phyloP scores from a whole-genome alignment of 2,797 vertebrate genomes.

The Enteromius trimaculatus region DNA sequence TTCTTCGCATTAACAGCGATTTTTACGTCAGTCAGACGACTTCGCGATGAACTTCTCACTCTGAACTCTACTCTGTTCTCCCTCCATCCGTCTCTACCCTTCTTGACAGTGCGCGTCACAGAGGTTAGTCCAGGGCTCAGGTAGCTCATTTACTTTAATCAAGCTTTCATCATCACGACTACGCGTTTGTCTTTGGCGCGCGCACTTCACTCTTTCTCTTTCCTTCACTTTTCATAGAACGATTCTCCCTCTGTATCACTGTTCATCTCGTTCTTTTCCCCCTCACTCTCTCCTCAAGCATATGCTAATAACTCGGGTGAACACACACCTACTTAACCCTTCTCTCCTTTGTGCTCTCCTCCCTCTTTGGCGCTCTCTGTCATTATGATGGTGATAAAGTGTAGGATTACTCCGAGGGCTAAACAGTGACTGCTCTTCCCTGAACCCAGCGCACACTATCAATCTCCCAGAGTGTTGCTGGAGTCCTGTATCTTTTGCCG shows the following conservation, averaged over 20 bases:
- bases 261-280: slow-evolving; percentile 31
- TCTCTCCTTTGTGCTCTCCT: slow-evolving; percentile 55
- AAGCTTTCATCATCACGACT: slow-evolving; percentile 78
- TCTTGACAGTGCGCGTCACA: slow-evolving; percentile 73
- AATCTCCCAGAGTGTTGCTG: slow-evolving; percentile 59
- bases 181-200: slow-evolving; percentile 56
- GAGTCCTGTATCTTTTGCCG: slow-evolving; percentile 52
- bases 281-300: slow-evolving; percentile 47
- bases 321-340: slow-evolving; percentile 59
- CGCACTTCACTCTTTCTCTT: slow-evolving; percentile 72
- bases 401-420: slow-evolving; percentile 63
- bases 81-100: slow-evolving; percentile 23
- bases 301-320: slow-evolving; percentile 61
- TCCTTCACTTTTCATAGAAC: slow-evolving; percentile 9
- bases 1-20: neutral
- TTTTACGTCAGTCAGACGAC: neutral
- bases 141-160: slow-evolving; percentile 82
- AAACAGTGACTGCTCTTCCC: slow-evolving; percentile 62
- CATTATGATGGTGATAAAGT: slow-evolving; percentile 67
- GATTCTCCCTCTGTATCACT: slow-evolving; percentile 17
- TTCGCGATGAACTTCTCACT: slow-evolving; percentile 51
- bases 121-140: slow-evolving; percentile 75
- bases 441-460: slow-evolving; percentile 65
- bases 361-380: slow-evolving; percentile 53
- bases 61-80: slow-evolving; percentile 41